Conservation (phyloP, 2,797 vertebrate species). For the Sitta carolinensis region DNA sequence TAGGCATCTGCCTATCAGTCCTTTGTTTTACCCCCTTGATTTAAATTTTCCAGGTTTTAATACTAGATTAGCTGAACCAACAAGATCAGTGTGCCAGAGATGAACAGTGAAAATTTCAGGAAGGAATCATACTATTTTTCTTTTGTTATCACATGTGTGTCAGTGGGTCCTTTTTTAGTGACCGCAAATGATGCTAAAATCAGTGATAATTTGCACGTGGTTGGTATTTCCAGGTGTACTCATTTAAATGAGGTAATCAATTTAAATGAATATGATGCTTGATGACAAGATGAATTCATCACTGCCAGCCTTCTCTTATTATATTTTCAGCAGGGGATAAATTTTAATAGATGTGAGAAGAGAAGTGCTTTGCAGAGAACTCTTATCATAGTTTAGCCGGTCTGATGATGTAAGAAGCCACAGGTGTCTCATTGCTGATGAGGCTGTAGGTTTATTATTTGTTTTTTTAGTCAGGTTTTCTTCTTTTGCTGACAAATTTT, state of each 20-base stretch:
- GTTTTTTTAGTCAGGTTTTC: background rate
- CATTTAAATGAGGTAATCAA: background rate
- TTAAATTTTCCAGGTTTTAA: background rate
- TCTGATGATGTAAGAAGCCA: background rate
- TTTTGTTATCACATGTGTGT: background rate
- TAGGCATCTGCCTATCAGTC: background rate
- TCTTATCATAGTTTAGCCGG: background rate
- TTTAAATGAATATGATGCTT: background rate
- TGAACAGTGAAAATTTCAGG: background rate
- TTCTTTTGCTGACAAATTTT: background rate
- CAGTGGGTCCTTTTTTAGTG: background rate
- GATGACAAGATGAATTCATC: background rate
- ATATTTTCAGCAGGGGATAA: background rate
- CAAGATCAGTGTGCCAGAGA: background rate
- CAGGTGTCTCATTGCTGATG: background rate
- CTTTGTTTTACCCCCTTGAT: background rate
- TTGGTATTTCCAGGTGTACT: background rate
- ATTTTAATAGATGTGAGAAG: background rate
- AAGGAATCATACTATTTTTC: background rate
- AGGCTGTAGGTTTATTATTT: background rate
- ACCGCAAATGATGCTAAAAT: background rate
- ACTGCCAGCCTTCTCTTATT: background rate
- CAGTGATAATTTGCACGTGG: background rate
- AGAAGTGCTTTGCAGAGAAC: background rate
- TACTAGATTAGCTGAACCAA: background rate